Evolutionary conservation across 2,113 vertebrate genomes (phyloP).

Genomic region (Scolopax mira): DNA sequence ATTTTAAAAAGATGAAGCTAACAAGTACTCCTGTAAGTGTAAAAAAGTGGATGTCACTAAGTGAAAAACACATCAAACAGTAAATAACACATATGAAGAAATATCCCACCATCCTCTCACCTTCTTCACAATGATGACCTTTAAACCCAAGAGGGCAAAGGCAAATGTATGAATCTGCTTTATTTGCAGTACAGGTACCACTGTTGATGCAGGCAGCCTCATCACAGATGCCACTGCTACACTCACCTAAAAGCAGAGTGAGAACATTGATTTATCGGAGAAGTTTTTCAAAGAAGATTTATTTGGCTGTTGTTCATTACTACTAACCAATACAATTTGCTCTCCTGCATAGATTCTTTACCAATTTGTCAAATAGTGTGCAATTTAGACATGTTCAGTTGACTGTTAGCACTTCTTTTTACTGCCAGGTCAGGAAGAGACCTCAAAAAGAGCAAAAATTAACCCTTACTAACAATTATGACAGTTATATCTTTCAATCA

Average conservation of each 20-base stretch:
- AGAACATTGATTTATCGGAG: neutral
- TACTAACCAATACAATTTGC: neutral
- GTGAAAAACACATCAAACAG: neutral
- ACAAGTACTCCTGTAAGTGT: too few species aligned
- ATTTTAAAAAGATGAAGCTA: neutral
- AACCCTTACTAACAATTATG: neutral
- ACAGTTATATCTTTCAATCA: neutral
- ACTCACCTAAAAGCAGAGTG: conserved; percentile 80
- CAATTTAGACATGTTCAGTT: neutral
- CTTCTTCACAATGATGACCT: conserved; percentile 88
- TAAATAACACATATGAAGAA: neutral
- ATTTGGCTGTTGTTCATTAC: neutral
- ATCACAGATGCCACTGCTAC: conserved; percentile 88
- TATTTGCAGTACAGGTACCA: conserved; percentile 83
- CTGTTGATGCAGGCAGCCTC: conserved; percentile 85
- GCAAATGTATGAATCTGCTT: conserved; percentile 89
- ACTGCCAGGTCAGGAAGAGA: neutral
- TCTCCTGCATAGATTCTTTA: neutral
- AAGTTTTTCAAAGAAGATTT: neutral
- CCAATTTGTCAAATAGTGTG: neutral
- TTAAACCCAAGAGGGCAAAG: conserved; percentile 92
- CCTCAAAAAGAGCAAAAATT: neutral
- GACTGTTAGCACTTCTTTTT: neutral
- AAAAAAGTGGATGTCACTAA: rapidly evolving
- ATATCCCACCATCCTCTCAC: conserved; percentile 73